Percentiles rank a stretch among this genome's conserved stretches.
phyloP scores from a whole-genome alignment of 2,113 vertebrate species.

The Cephalopholis sonnerati region DNA sequence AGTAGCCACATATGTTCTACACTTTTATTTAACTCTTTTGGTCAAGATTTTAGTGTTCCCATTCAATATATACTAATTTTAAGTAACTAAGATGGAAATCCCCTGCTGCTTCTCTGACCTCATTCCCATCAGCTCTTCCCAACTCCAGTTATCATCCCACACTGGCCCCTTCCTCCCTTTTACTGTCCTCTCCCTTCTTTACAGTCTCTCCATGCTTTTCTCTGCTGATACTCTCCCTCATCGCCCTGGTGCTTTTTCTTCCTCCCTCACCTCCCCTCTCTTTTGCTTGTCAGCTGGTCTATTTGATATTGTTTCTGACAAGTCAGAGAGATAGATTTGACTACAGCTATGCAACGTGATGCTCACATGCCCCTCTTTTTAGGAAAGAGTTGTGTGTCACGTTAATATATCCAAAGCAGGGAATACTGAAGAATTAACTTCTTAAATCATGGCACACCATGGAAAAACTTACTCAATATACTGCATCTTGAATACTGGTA shows the following conservation, averaged over 20 bases:
- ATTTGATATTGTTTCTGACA: conserved; percentile 41
- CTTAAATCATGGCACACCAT: neutral
- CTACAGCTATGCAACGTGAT: neutral
- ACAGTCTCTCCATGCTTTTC: conserved; percentile 12
- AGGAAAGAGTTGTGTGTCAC: neutral
- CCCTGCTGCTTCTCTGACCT: neutral
- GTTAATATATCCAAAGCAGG: neutral
- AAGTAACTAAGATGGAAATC: neutral
- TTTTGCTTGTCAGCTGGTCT: conserved; percentile 14
- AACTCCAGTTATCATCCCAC: neutral
- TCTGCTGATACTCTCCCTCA: neutral
- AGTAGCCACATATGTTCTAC: no score
- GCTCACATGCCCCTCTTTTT: conserved; percentile 2
- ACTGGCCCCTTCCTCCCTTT: neutral
- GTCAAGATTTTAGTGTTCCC: no score
- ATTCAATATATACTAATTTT: no score
- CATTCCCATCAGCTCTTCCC: neutral
- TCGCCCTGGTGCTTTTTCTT: neutral
- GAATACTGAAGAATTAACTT: neutral
- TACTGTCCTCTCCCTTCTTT: neutral
- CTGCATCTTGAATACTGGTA: neutral
- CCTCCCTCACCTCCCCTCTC: conserved; percentile 26
- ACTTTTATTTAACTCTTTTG: no score
- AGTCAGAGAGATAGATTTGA: conserved; percentile 1
- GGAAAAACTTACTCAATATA: neutral